These are phyloP conservation scores for Apteryx mantelli DNA, from an alignment of 2,113 vertebrate species.

Conservation along the genomic window DNA sequence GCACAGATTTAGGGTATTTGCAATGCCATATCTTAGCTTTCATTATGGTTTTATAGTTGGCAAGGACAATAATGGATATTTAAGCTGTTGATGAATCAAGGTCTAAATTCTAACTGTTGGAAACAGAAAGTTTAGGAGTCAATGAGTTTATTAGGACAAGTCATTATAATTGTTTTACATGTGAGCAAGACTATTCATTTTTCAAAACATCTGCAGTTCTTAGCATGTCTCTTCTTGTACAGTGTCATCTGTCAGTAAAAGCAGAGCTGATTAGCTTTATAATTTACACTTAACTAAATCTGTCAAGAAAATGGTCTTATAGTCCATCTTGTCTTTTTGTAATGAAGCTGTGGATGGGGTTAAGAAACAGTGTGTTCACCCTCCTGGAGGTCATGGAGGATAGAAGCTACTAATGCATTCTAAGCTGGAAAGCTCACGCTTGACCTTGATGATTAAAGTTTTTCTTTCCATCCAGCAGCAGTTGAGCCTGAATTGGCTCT, in stretches of 20 bases:
- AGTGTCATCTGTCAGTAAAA: slow-evolving; percentile 24
- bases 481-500: slow-evolving; percentile 56
- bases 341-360: slow-evolving; percentile 21
- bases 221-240: not conserved
- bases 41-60: not conserved
- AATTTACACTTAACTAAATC: slow-evolving; percentile 33
- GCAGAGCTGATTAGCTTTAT: slow-evolving; percentile 40
- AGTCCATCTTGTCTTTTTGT: slow-evolving; percentile 11
- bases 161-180: not conserved
- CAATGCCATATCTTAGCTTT: not conserved
- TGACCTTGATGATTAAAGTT: slow-evolving; percentile 57
- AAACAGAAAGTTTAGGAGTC: not conserved
- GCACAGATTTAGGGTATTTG: not conserved
- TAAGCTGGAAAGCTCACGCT: slow-evolving; percentile 54
- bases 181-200: not conserved
- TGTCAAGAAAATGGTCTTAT: not conserved
- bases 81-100: not conserved
- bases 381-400: slow-evolving; percentile 23
- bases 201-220: not conserved
- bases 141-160: not conserved
- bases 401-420: slow-evolving; percentile 46
- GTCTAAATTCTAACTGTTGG: not conserved
- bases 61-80: not conserved
- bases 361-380: not conserved
- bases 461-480: slow-evolving; percentile 46